phyloP scores from a whole-genome alignment of 2,113 vertebrate species.

The Phoxinus phoxinus region DNA sequence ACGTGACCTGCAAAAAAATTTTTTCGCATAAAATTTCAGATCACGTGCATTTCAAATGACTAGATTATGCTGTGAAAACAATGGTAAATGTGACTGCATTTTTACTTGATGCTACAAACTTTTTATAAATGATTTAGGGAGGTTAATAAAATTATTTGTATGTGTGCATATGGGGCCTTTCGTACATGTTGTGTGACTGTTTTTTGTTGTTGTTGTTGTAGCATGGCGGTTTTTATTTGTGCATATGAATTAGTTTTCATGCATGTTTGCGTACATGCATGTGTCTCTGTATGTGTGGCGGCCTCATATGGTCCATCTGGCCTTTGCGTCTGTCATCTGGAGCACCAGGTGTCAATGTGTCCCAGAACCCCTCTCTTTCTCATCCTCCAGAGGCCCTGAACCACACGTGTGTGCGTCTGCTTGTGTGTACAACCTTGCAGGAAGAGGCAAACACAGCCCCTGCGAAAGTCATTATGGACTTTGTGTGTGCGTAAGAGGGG shows the following conservation, averaged over 20 bases:
- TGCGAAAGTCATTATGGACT: slow-evolving; percentile 17
- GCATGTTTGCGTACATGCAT: slow-evolving; percentile 4
- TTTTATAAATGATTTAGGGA: background rate
- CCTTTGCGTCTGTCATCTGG: slow-evolving; percentile 61
- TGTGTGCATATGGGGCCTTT: too few relatives aligned
- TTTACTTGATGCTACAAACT: background rate
- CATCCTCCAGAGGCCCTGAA: slow-evolving; percentile 16
- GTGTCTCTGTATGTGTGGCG: slow-evolving; percentile 35
- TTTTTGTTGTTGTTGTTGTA: background rate
- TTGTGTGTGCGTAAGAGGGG: background rate
- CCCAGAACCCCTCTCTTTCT: slow-evolving; percentile 42
- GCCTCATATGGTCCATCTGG: slow-evolving; percentile 57
- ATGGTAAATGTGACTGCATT: background rate
- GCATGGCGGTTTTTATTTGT: background rate
- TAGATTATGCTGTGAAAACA: too few relatives aligned
- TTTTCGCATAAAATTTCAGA: too few relatives aligned
- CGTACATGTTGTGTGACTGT: background rate
- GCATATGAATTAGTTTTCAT: slow-evolving; percentile 13
- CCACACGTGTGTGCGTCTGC: slow-evolving; percentile 13
- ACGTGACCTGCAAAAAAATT: too few relatives aligned
- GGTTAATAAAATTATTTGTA: too few relatives aligned
- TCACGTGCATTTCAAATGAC: too few relatives aligned
- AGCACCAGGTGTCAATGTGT: slow-evolving; percentile 61
- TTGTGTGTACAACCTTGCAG: slow-evolving; percentile 2
- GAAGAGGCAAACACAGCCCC: slow-evolving; percentile 15